Percentiles rank a stretch among this genome's conserved stretches.
These are phyloP conservation scores for Caenorhabditis uteleia DNA, from an alignment of 2,888 invertebrate species.

Conservation along the genomic window DNA sequence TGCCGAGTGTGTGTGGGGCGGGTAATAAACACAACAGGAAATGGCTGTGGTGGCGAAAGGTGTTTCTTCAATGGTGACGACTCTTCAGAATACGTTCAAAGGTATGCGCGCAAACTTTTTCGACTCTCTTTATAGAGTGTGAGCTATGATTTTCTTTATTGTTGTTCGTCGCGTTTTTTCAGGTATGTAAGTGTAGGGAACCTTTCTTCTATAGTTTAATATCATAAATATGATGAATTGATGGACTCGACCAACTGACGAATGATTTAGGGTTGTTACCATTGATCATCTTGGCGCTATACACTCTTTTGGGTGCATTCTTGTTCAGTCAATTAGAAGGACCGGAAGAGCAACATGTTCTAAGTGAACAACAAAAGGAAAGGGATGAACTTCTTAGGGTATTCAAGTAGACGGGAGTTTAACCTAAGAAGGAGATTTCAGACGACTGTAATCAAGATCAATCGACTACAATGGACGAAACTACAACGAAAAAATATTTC, in stretches of 20 bases:
- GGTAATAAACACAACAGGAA: not conserved
- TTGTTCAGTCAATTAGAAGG: constrained; percentile 60
- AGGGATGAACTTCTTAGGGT: constrained; percentile 58
- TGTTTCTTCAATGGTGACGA: constrained; percentile 25
- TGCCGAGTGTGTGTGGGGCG: too few species aligned
- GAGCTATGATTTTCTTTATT: too few species aligned
- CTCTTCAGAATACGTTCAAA: constrained; percentile 41
- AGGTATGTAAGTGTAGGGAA: not conserved
- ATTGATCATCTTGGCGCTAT: constrained; percentile 49
- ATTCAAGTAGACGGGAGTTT: not conserved
- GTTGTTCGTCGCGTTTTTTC: not conserved
- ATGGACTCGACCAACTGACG: not conserved
- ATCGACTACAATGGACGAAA: constrained; percentile 49
- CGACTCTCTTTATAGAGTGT: too few species aligned
- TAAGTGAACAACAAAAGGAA: constrained; percentile 52
- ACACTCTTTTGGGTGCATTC: constrained; percentile 61
- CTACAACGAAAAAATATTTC: constrained; percentile 44
- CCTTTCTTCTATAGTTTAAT: not conserved
- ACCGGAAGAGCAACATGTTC: constrained; percentile 56
- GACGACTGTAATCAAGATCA: constrained; percentile 62
- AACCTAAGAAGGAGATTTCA: constrained; percentile 16
- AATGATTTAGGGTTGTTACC: constrained; percentile 47
- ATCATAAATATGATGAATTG: not conserved
- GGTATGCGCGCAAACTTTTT: too few species aligned
- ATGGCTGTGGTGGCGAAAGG: constrained; percentile 39